Conservation (phyloP, 2,888 invertebrate species). For the Calameuta idolon region DNA sequence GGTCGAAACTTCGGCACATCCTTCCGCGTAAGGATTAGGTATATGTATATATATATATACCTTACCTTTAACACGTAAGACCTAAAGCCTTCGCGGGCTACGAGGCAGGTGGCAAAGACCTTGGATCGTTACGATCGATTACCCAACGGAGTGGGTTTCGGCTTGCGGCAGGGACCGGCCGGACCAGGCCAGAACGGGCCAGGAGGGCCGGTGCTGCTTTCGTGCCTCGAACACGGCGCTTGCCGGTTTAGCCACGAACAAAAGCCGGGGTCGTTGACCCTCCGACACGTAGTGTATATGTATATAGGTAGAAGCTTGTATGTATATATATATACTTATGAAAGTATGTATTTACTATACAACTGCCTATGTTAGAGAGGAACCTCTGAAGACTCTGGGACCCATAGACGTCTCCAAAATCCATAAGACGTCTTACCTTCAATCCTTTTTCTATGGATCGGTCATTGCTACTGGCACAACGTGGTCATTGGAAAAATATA, state of each 20-base stretch:
- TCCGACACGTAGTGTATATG: neutral
- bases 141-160: conserved; percentile 50
- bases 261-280: conserved; percentile 48
- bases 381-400: neutral
- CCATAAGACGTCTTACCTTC: neutral
- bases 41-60: neutral
- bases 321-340: neutral
- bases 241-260: conserved; percentile 55
- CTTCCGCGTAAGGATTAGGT: neutral
- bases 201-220: conserved; percentile 13
- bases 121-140: conserved; percentile 57
- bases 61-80: neutral
- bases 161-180: conserved; percentile 16
- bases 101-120: conserved; percentile 60
- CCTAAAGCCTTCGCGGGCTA: neutral
- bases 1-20: neutral
- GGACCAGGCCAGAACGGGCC: conserved; percentile 6
- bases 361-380: neutral
- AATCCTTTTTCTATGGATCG: neutral
- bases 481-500: neutral
- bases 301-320: neutral
- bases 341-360: neutral
- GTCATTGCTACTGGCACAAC: neutral
- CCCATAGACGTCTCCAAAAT: neutral
- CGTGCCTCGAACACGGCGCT: conserved; percentile 18